phyloP scores from a whole-genome alignment of 2,113 vertebrate genomes.

The Scytalopus superciliaris region DNA sequence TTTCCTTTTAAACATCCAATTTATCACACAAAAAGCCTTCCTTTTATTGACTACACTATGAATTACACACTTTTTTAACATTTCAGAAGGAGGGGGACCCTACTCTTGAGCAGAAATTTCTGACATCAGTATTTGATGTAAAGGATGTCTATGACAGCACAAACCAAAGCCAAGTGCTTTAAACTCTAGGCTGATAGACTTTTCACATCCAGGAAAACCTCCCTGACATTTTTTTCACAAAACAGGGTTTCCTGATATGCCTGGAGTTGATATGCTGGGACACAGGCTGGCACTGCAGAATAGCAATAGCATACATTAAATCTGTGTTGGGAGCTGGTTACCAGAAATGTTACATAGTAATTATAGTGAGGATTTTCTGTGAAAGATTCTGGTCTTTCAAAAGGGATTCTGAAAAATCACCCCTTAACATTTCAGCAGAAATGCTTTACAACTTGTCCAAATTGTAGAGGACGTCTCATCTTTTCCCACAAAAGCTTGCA shows the following conservation, averaged over 20 bases:
- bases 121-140: too few relatives aligned
- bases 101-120: neutral
- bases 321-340: neutral
- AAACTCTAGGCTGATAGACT: neutral
- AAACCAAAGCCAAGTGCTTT: neutral
- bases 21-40: neutral
- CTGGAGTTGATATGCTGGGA: neutral
- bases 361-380: neutral
- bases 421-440: neutral
- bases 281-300: neutral
- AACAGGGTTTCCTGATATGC: neutral
- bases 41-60: neutral
- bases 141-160: neutral
- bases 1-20: neutral
- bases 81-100: neutral
- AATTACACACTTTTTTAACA: neutral
- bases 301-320: neutral
- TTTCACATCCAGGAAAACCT: neutral
- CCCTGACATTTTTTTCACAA: neutral
- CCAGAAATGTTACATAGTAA: neutral
- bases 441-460: neutral
- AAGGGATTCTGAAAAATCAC: neutral
- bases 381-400: neutral
- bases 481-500: slow-evolving; percentile 2
- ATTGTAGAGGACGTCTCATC: neutral